Percentiles rank a stretch among this genome's conserved stretches.
Conservation (phyloP, 2,888 invertebrate species). For the Spodoptera picta region DNA sequence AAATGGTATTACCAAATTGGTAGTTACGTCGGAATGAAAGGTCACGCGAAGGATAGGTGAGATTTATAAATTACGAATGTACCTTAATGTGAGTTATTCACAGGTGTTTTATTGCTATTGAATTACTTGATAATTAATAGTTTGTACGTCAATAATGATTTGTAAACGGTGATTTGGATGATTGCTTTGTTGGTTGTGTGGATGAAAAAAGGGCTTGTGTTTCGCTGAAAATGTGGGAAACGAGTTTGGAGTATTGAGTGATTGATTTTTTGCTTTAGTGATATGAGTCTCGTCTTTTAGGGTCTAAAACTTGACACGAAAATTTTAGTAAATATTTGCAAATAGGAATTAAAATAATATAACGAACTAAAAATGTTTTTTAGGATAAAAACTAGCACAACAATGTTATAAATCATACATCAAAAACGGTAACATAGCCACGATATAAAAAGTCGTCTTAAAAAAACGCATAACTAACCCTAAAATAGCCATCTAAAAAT, state of each 20-base stretch:
- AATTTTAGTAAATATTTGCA: too few relatives aligned
- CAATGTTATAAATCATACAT: slow-evolving; percentile 7
- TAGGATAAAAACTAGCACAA: too few relatives aligned
- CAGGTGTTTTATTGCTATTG: slow-evolving; percentile 60
- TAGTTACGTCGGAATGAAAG: slow-evolving; percentile 58
- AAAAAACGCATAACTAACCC: too few relatives aligned
- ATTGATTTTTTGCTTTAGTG: too few relatives aligned
- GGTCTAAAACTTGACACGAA: too few relatives aligned
- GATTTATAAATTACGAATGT: slow-evolving; percentile 64
- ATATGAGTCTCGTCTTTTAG: too few relatives aligned
- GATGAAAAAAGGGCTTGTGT: too few relatives aligned
- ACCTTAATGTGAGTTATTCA: slow-evolving; percentile 59
- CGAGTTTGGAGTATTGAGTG: too few relatives aligned
- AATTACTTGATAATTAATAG: slow-evolving; percentile 64
- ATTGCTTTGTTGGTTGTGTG: slow-evolving; percentile 18
- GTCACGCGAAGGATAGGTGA: slow-evolving; percentile 62
- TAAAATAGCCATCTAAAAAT: slow-evolving; percentile 37
- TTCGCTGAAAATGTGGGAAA: too few relatives aligned
- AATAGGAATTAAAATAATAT: too few relatives aligned
- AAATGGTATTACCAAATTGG: slow-evolving; percentile 57
- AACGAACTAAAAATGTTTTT: too few relatives aligned
- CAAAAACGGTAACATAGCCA: slow-evolving; percentile 8
- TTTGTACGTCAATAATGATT: slow-evolving; percentile 36
- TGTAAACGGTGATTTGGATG: slow-evolving; percentile 25
- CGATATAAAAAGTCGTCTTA: too few relatives aligned